A percentile compares a stretch with the other conserved stretches of the same genome.
Evolutionary conservation across 53 echinoderm and acorn worm species (phyloP).

Genomic region (Astropecten irregularis): DNA sequence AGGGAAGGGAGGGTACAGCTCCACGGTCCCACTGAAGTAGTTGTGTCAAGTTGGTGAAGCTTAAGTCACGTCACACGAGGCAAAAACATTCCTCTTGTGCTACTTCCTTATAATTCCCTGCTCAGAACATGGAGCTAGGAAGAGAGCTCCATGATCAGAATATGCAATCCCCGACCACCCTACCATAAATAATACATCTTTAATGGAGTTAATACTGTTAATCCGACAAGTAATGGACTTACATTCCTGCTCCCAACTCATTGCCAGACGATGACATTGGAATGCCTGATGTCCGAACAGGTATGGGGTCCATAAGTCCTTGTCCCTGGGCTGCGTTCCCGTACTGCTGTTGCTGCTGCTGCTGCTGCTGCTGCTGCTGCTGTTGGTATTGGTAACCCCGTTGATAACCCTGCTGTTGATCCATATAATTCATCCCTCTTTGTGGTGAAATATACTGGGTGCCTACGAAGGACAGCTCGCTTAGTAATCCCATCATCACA

Average conservation of each 20-base stretch:
- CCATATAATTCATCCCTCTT: conserved; percentile 33
- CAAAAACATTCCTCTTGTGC: too few species aligned
- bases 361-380: neutral
- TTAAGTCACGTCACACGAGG: too few species aligned
- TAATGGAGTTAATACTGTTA: too few species aligned
- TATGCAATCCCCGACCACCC: too few species aligned
- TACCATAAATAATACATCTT: too few species aligned
- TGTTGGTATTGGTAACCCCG: neutral
- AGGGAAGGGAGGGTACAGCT: too few species aligned
- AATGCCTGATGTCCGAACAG: conserved; percentile 36
- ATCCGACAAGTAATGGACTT: conserved; percentile 18
- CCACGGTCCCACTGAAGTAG: too few species aligned
- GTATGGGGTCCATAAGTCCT: conserved; percentile 26
- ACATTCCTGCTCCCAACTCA: conserved; percentile 47
- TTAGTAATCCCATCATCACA: conserved; percentile 18
- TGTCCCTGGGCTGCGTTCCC: neutral
- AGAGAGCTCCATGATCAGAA: too few species aligned
- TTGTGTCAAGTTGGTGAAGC: too few species aligned
- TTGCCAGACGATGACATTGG: conserved; percentile 26
- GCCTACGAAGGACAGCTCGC: conserved; percentile 5
- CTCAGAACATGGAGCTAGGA: too few species aligned
- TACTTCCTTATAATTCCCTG: too few species aligned
- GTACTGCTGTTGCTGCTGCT: neutral
- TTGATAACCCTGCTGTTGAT: neutral
- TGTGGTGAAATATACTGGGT: conserved; percentile 33